Evolutionary conservation across 1,140 invertebrate genomes (phyloP).

Genomic region (Parasteatoda tepidariorum): DNA sequence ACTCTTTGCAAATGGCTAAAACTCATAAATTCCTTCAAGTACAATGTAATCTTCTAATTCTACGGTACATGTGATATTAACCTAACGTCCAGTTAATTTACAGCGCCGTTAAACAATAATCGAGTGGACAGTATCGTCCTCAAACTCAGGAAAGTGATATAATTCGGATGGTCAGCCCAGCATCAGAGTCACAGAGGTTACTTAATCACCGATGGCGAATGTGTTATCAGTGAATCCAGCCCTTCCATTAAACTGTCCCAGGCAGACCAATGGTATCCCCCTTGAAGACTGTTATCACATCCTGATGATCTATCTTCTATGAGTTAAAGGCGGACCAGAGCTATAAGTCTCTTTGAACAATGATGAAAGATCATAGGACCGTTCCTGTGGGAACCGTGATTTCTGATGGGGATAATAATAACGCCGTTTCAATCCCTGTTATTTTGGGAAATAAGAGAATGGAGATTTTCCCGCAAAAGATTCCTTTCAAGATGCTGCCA

Average conservation of each 20-base stretch:
- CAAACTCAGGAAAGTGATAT: conserved; percentile 8
- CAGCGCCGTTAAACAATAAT: conserved; percentile 21
- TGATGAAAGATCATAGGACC: conserved; percentile 12
- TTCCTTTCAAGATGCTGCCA: neutral
- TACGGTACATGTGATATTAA: neutral
- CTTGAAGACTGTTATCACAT: conserved; percentile 51
- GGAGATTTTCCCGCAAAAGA: neutral
- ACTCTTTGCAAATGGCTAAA: no score
- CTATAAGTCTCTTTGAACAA: neutral
- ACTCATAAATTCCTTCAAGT: no score
- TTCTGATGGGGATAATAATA: conserved; percentile 1
- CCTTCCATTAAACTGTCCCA: conserved; percentile 33
- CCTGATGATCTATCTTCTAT: conserved; percentile 29
- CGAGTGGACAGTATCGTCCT: conserved; percentile 5
- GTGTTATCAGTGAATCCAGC: conserved; percentile 21
- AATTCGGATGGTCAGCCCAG: conserved; percentile 1
- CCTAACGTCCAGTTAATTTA: conserved; percentile 42
- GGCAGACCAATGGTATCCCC: conserved; percentile 14
- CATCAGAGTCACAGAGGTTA: neutral
- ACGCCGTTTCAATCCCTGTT: neutral
- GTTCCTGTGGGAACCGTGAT: conserved; percentile 1
- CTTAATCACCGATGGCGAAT: conserved; percentile 35
- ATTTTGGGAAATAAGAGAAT: conserved; percentile 11
- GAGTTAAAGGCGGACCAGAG: conserved; percentile 12
- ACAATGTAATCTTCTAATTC: neutral